Evolutionary conservation across 2,797 vertebrate species (phyloP), one percentile per base, ranked within the genome.

Genomic region (Typhlichthys subterraneus): DNA sequence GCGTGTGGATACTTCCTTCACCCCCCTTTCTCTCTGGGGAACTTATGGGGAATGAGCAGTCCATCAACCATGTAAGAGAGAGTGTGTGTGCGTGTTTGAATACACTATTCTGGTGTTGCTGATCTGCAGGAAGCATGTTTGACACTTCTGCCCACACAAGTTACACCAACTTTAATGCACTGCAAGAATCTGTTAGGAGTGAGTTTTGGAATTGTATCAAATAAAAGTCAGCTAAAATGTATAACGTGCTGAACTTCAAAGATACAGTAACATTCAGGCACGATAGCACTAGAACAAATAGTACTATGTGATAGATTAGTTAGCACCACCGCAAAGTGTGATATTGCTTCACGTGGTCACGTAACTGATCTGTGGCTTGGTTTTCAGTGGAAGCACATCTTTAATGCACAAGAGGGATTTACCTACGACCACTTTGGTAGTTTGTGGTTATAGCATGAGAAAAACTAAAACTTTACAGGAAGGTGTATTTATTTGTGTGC

Each of bases 21-120:
- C 76, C 79, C 76, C 73, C 65, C 77, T 60, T 49, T 58, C 66
- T 84, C 83, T 86, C 83, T 81, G 77, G 87, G 85, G 86, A 81
- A 47, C 65, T 13, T 2, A 50, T 69, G 57, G 80, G 73, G 75
- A 70, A 13, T 50, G 49, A 73, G 77, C 65, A 54, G 64, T 49
- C 68, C 70, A 29, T 56, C 38, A 63, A 58, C 19, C 12, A 57
- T 3, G 33, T n/a, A 10, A 17, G 19, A 38, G n/a, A 10, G 23
- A 1, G 23, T 29, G 23, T 23, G 23, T 23, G 17, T 29, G 45
- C 48, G 52, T 29, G 42, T 33, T 2, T 8, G 45, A 33, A 45
- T 42, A 11, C n/a, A 33, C 50, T 9, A 23, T 55, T n/a, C 48
- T 17, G 11, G 23, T 31, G 68, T 60, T 62, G 57, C 7, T 38